Evolutionary conservation across 2,888 invertebrate species (phyloP), one percentile per base, ranked within the genome.

Genomic region (Melipona bicolor): DNA sequence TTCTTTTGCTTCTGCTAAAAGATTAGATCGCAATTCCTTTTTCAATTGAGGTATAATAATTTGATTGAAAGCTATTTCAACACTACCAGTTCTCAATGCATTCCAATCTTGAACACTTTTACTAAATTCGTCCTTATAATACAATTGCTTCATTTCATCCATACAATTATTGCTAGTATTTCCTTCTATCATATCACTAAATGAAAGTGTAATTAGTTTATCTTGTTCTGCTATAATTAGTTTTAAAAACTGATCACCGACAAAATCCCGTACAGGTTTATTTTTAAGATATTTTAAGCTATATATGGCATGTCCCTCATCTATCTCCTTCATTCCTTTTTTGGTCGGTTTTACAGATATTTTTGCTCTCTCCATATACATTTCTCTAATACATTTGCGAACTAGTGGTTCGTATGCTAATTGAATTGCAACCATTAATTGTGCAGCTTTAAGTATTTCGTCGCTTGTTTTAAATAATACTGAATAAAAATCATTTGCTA

Each of bases 51-150:
- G 99, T 92, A 98, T 96, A 6, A 99, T 96, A 94, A 99, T 97
- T 92, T 97, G 97, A 36, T 96, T 97, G 72, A 99, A 95, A 0
- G 99, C 99, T 83, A 98, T 95, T 90, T 98, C 97, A 0, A 99
- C 97, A 77, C 98, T 98, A 91, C 98, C 97, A 2, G 97, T 96
- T 62, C 99, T 96, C 72, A 99, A 94, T 2, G 97, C 96, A 95
- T 99, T 99, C 99, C 99, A 99, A 90, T 98, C 98, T 93, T 99
- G 97, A 0, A 98, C 98, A 87, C 97, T 97, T 89, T 98, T 98
- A 89, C 98, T 98, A 94, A 98, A 99, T 94, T 99, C 99, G 95
- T 99, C 99, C 95, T 97, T 96, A 89, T 97, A 97, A 92, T 97
- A 98, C 3, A 98, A 95, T 89, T 98, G 97, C 91, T 98, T 98